Conservation (phyloP, 2,797 vertebrate genomes). For the Cygnus olor region DNA sequence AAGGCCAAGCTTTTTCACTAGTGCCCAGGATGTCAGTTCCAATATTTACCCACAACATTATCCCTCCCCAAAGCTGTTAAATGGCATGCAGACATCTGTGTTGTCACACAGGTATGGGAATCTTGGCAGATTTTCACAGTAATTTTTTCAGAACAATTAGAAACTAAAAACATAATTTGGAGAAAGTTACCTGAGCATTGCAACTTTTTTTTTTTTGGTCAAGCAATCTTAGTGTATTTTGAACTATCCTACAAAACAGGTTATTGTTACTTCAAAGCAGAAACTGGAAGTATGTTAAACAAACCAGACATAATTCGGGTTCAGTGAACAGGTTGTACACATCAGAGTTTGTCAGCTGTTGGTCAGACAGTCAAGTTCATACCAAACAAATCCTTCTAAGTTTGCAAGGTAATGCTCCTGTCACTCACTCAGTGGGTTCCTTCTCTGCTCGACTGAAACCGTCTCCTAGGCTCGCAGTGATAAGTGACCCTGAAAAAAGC, state of each 20-base stretch:
- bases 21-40: background rate
- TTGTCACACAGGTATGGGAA: background rate
- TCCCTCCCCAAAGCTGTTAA: constrained; percentile 58
- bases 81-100: constrained; percentile 21
- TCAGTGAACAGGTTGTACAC: background rate
- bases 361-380: background rate
- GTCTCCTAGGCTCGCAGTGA: background rate
- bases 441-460: constrained; percentile 12
- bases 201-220: background rate
- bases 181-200: background rate
- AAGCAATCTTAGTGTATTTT: background rate
- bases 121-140: constrained; percentile 50
- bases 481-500: constrained; percentile 44
- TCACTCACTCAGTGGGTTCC: background rate
- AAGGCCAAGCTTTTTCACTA: background rate
- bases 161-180: background rate
- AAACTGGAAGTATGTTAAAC: background rate
- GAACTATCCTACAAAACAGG: background rate
- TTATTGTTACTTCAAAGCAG: background rate
- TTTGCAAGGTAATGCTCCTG: background rate
- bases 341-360: background rate
- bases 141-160: constrained; percentile 19
- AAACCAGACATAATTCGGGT: background rate
- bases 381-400: background rate
- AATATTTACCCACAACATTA: background rate